Conservation (phyloP, 1,140 invertebrate genomes). For the Cotesia glomerata region DNA sequence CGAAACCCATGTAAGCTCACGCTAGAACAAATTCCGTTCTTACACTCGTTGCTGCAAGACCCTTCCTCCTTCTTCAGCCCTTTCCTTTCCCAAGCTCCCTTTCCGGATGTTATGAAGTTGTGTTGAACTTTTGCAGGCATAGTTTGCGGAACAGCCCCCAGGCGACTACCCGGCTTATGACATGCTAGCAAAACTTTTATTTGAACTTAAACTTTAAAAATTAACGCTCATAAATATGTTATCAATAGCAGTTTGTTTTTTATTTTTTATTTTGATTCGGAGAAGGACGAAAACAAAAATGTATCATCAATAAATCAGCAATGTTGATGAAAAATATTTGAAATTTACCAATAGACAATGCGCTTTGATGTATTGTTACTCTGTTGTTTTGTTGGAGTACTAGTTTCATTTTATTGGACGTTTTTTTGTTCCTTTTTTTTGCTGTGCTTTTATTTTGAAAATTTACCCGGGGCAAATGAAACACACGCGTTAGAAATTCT, state of each 20-base stretch:
- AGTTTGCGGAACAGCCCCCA: conserved; percentile 36
- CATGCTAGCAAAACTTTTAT: conserved; percentile 1
- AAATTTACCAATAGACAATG: background rate
- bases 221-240: too few relatives aligned
- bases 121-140: conserved; percentile 39
- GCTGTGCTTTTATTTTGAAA: conserved; percentile 20
- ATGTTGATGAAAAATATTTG: background rate
- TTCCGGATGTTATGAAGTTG: conserved; percentile 41
- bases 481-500: conserved; percentile 50
- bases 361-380: background rate
- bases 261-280: too few relatives aligned
- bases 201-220: background rate
- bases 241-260: too few relatives aligned
- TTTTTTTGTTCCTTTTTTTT: background rate
- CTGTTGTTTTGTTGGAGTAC: background rate
- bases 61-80: background rate
- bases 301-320: background rate
- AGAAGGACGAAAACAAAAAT: background rate
- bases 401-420: background rate
- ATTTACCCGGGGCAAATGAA: conserved; percentile 31
- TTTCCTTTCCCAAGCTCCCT: conserved; percentile 8
- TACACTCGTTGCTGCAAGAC: conserved; percentile 39
- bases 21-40: conserved; percentile 60
- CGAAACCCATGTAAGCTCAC: conserved; percentile 63
- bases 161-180: conserved; percentile 24